These are phyloP conservation scores for Agonopterix subpropinquella DNA, from an alignment of 2,888 invertebrate genomes.

Conservation along the genomic window DNA sequence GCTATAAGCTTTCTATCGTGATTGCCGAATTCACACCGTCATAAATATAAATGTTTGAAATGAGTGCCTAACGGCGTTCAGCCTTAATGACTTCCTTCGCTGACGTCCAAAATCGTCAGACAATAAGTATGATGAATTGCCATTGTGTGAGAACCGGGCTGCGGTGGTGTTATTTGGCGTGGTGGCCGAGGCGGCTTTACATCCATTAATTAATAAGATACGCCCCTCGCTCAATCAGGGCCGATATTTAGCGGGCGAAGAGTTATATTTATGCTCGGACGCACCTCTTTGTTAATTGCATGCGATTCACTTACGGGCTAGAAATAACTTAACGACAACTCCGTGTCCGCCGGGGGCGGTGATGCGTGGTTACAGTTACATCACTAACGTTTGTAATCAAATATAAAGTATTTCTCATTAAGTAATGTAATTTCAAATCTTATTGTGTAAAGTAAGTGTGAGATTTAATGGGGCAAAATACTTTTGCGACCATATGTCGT, in stretches of 20 bases:
- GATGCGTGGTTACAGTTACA: constrained; percentile 7
- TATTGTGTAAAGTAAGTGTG: not conserved
- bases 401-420: no score
- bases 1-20: constrained; percentile 30
- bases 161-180: constrained; percentile 49
- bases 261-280: constrained; percentile 58
- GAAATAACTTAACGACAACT: constrained; percentile 47
- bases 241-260: constrained; percentile 52
- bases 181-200: constrained; percentile 57
- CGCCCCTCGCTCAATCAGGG: constrained; percentile 65
- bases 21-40: constrained; percentile 40
- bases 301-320: constrained; percentile 55
- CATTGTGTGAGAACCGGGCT: constrained; percentile 62
- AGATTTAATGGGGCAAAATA: not conserved
- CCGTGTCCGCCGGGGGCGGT: constrained; percentile 29
- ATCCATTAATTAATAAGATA: constrained; percentile 68
- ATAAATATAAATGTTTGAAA: constrained; percentile 49
- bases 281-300: constrained; percentile 62
- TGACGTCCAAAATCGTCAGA: constrained; percentile 68
- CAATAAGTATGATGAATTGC: constrained; percentile 67
- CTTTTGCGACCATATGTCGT: not conserved
- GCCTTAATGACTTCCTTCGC: constrained; percentile 65
- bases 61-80: constrained; percentile 43
- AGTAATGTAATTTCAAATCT: no score
- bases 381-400: not conserved